These are phyloP conservation scores for Oncorhynchus clarkii DNA, from an alignment of 2,113 vertebrate genomes.

Conservation along the genomic window DNA sequence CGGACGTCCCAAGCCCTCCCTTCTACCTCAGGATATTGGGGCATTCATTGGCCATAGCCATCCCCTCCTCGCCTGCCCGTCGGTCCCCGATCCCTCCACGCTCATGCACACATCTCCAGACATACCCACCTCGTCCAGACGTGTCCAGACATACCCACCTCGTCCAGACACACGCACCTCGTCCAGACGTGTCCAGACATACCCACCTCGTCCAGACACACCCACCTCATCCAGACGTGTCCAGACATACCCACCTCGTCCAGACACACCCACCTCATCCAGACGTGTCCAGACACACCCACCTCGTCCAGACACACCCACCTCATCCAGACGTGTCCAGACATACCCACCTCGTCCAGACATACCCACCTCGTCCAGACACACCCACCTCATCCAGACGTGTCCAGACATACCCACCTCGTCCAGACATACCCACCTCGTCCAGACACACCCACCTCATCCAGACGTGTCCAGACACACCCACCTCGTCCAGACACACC, in stretches of 20 bases:
- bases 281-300: constrained; percentile 31
- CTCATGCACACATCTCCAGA: constrained; percentile 37
- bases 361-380: too few relatives aligned
- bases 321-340: too few relatives aligned
- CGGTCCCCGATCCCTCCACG: constrained; percentile 8
- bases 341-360: too few relatives aligned
- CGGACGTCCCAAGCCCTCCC: constrained; percentile 54
- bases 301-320: too few relatives aligned
- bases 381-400: too few relatives aligned
- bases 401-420: too few relatives aligned
- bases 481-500: constrained; percentile 10
- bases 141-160: constrained; percentile 43
- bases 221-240: constrained; percentile 31
- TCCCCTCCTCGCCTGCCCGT: constrained; percentile 48
- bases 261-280: constrained; percentile 40
- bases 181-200: constrained; percentile 44
- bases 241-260: constrained; percentile 15
- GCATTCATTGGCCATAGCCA: constrained; percentile 73
- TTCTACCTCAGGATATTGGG: constrained; percentile 69
- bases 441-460: too few relatives aligned
- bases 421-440: too few relatives aligned
- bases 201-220: constrained; percentile 6
- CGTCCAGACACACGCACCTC: constrained; percentile 49
- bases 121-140: constrained; percentile 28
- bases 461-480: not conserved